Evolutionary conservation across 64 coral and sea anemone genomes (phyloP), one percentile per base, ranked within the genome.

Genomic region (Actinia tenebrosa): DNA sequence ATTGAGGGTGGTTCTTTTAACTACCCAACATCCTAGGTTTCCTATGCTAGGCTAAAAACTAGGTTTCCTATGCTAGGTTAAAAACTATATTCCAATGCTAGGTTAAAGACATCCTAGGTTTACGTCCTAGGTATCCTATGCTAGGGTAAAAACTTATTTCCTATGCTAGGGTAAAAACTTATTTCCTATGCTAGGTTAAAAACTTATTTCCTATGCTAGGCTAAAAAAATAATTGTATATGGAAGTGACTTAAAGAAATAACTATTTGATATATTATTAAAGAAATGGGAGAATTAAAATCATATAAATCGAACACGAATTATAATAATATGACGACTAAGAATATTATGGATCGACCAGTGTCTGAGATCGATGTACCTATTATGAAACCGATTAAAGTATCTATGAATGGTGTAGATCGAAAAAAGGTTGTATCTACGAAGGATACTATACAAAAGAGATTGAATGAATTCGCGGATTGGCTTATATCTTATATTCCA

Each of bases 401-500:
- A 15, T 3, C 82, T 7, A 15, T 14, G 43, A 83, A 56, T 42
- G 10, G 16, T 56, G 18, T n/a, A 53, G 23, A 2, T 3, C 52
- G 58, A 55, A 84, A 84, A 7, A 52, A 27, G 52, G 52, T 23
- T 23, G 1, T 1, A 79, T 44, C 27, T 3, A 79, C 13, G 2
- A 17, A 4, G 7, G 45, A 53, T 58, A 54, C 46, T 18, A 47
- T 84, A 3, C 46, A 56, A 60, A 84, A 60, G 47, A 30, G 58
- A 60, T 56, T 84, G 58, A 60, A 84, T 84, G 19, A 84, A 60
- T 84, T 84, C 14, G 50, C 82, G 30, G 82, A 84, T 17, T 84
- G 82, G 82, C 56, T 84, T 45, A 37, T 84, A 56, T 15, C 43
- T 3, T 84, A 84, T 84, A 60, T 84, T 60, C 82, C 82, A 23